Percentiles rank a stretch among this genome's conserved stretches.
phyloP scores from a whole-genome alignment of 2,797 vertebrate species.

The Onychomys leucogaster region DNA sequence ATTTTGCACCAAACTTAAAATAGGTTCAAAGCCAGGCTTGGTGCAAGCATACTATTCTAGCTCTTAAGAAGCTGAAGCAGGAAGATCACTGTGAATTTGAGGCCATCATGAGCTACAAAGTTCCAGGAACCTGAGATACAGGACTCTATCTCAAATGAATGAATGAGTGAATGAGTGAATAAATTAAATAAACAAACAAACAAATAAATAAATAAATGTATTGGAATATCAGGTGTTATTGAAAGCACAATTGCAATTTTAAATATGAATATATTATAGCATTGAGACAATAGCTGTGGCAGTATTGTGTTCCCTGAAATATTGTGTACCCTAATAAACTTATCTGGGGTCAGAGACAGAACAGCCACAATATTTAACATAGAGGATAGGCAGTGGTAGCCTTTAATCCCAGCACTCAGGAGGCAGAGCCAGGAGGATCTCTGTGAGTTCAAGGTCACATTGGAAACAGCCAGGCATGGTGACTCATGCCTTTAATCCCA shows the following conservation, averaged over 20 bases:
- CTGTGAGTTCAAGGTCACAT: too few relatives aligned
- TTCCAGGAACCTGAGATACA: neutral
- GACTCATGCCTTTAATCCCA: too few relatives aligned
- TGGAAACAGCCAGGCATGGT: too few relatives aligned
- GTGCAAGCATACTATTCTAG: neutral
- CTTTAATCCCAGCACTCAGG: too few relatives aligned
- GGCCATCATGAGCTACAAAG: neutral
- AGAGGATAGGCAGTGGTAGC: too few relatives aligned
- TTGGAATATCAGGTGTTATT: neutral
- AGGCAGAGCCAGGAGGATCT: too few relatives aligned
- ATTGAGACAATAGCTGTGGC: neutral
- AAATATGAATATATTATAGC: neutral
- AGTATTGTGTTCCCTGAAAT: too few relatives aligned
- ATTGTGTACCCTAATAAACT: too few relatives aligned
- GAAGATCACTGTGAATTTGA: neutral
- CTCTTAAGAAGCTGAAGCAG: neutral
- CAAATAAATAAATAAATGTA: neutral
- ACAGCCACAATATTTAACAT: too few relatives aligned
- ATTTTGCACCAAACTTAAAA: neutral
- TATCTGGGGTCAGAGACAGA: too few relatives aligned
- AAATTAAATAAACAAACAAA: neutral
- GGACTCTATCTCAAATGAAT: neutral
- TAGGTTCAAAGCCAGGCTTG: neutral
- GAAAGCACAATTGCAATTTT: conserved; percentile 14
- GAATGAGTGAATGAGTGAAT: too few relatives aligned